Evolutionary conservation across 2,797 vertebrate species (phyloP), one percentile per base, ranked within the genome.

Genomic region (Myoxocephalus aenaeus): DNA sequence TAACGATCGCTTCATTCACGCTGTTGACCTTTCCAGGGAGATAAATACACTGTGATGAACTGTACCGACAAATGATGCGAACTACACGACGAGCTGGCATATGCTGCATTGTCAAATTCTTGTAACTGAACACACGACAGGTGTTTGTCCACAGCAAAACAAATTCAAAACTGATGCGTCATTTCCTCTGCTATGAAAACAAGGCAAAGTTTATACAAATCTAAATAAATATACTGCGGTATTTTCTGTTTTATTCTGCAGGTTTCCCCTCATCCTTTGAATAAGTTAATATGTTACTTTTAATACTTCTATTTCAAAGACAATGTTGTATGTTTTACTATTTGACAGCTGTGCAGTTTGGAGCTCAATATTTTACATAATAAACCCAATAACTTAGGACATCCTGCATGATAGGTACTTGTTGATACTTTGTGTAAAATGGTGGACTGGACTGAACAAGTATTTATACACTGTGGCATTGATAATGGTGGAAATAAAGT

Each of bases 21-120:
- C 18, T 87, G 81, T 86, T 91, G 89, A 88, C 85, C 80, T 90
- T 90, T 89, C 86, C 56, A 69, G 18, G 34, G 34, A 42, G 59
- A 58, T 59, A 75, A 61, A 64, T 71, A 68, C 17, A 79, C 64
- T 74, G n/a, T 83, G 84, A 89, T 84, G 68, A 79, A 77, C 38
- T 59, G 36, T 54, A 20, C 56, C 5, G 17, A 82, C 74, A 80
- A 81, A 77, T 34, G 57, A 84, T 62, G 27, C 70, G 13, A 48
- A 81, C 40, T 8, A 10, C 7, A 32, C 22, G 73, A 75, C n/a
- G 61, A 50, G 38, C 29, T 59, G 40, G 3, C 48, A 42, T 53
- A 54, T 51, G 50, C 20, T 32, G 53, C 46, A 53, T 82, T 83
- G 73, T 85, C 58, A 27, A 13, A 67, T 77, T 80, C 14, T 68